A percentile compares a stretch with the other conserved stretches of the same genome.
Conservation (phyloP, 2,888 invertebrate species). For the Callosobruchus maculatus region DNA sequence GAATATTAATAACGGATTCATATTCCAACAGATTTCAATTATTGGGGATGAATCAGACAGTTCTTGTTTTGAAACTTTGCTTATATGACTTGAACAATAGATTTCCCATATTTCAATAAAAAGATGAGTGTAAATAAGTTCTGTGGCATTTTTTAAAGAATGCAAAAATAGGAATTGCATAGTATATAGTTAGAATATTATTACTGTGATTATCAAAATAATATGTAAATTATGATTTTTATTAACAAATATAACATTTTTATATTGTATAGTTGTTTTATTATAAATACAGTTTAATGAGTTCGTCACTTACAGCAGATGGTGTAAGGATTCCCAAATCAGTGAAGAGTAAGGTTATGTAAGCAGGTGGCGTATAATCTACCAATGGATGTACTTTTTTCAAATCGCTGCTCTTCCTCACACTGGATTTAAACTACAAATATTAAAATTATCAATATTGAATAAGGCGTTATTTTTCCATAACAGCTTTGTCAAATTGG, state of each 20-base stretch:
- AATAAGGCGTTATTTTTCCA: no score
- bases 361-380: constrained; percentile 95
- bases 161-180: neutral
- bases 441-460: neutral
- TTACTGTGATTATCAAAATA: neutral
- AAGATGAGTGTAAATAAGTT: neutral
- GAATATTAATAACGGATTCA: no score
- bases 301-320: constrained; percentile 95
- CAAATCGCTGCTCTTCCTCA: constrained; percentile 45
- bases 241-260: neutral
- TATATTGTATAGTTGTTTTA: neutral
- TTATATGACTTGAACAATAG: neutral
- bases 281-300: constrained; percentile 93
- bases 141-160: neutral
- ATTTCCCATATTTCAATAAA: neutral
- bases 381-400: constrained; percentile 78
- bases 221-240: neutral
- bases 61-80: neutral
- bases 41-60: no score
- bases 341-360: constrained; percentile 89
- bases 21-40: no score
- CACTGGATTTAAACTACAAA: constrained; percentile 54
- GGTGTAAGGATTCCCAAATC: constrained; percentile 95
- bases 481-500: no score
- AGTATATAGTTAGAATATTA: neutral